Evolutionary conservation across 2,888 invertebrate genomes (phyloP).

Genomic region (Liopterus haemorrhoidalis): DNA sequence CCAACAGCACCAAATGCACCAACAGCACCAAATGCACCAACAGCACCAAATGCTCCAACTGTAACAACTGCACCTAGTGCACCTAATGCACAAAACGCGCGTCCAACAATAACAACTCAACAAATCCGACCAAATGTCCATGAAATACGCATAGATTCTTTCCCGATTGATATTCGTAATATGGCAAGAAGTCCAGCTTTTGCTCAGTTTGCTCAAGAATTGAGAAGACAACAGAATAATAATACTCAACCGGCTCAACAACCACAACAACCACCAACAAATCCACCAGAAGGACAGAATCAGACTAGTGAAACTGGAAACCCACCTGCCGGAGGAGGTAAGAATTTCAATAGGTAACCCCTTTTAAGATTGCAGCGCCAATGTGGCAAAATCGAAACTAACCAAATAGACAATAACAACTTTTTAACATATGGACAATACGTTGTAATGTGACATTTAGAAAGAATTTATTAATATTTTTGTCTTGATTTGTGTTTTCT

Average conservation of each 20-base stretch:
- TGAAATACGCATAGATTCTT: constrained; percentile 40
- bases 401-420: too few relatives aligned
- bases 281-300: constrained; percentile 28
- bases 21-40: constrained; percentile 22
- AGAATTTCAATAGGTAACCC: too few relatives aligned
- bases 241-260: constrained; percentile 6
- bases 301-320: too few relatives aligned
- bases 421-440: too few relatives aligned
- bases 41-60: constrained; percentile 28
- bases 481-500: too few relatives aligned
- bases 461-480: too few relatives aligned
- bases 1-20: constrained; percentile 28
- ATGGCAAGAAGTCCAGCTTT: constrained; percentile 29
- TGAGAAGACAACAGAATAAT: constrained; percentile 25
- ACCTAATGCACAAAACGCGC: constrained; percentile 11
- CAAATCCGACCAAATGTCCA: constrained; percentile 30
- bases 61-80: constrained; percentile 23
- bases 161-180: constrained; percentile 40
- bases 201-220: constrained; percentile 18
- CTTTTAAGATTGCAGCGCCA: too few relatives aligned
- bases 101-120: constrained; percentile 25
- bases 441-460: too few relatives aligned
- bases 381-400: too few relatives aligned
- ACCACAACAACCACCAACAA: constrained; percentile 24
- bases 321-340: too few relatives aligned